These are phyloP conservation scores for Lepidonotus clava DNA, from an alignment of 2,888 invertebrate genomes.

Conservation along the genomic window DNA sequence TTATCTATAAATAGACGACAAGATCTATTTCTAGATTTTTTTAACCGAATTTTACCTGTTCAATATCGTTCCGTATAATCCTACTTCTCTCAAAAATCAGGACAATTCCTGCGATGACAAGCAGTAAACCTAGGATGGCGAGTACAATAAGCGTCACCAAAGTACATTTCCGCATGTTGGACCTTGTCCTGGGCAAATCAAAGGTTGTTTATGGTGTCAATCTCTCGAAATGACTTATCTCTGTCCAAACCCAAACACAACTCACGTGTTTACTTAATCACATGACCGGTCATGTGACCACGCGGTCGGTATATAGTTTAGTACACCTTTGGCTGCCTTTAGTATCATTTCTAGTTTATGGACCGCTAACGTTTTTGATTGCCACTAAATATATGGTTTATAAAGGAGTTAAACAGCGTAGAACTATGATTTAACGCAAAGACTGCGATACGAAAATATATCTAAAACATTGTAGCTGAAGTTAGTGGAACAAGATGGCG, in stretches of 20 bases:
- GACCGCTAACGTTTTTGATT: too few species aligned
- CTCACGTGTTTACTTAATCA: slow-evolving; percentile 36
- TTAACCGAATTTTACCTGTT: too few species aligned
- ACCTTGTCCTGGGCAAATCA: background rate
- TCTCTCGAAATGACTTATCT: background rate
- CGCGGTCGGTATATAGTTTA: background rate
- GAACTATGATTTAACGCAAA: too few species aligned
- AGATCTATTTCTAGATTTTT: too few species aligned
- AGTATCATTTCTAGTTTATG: background rate
- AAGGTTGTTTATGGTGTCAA: background rate
- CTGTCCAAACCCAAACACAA: background rate
- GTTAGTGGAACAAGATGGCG: slow-evolving; percentile 49
- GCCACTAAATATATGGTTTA: too few species aligned
- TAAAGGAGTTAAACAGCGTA: too few species aligned
- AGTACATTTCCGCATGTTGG: background rate
- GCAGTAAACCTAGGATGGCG: background rate
- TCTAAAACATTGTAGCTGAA: background rate
- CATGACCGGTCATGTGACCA: slow-evolving; percentile 35
- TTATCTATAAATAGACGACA: too few species aligned
- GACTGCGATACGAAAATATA: slow-evolving; percentile 36
- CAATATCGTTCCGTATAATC: background rate
- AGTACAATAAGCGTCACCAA: background rate
- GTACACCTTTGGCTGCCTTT: background rate
- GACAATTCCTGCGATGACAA: slow-evolving; percentile 9
- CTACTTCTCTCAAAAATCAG: background rate